Evolutionary conservation across 2,797 vertebrate species (phyloP), one percentile per base, ranked within the genome.

Genomic region (Phataginus tricuspis): DNA sequence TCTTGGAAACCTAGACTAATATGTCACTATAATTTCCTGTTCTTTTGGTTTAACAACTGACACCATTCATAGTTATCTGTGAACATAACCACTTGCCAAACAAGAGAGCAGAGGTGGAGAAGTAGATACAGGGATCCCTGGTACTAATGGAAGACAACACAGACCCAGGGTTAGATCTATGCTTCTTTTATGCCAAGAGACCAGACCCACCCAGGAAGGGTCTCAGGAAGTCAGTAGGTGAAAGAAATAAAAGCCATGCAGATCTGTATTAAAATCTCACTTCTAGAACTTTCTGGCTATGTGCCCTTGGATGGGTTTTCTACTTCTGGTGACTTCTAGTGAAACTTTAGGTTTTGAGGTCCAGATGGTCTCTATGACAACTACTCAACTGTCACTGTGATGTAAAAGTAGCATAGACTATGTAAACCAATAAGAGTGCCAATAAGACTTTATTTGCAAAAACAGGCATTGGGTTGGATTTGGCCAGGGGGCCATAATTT

Each of bases 1-100:
- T 61, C 7, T 92, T 75, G 25, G 16, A 87, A 72, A 87, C 25
- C 34, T 39, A 91, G 31, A 72, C 39, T 51, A 18, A 42, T 64
- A 15, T 23, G 1, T 64, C 18, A 79, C 27, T 34, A 2, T 63
- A 53, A 68, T 86, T 91, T 71, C 12, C 27, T 90, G 53, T 86
- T 93, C 21, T n/a, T 96, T 91, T 95, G 39, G 49, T 84, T 93
- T 25, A 45, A 14, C 63, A 88, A n/a, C 8, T 96, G 25, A 57
- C 5, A n/a, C 13, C 13, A 27, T 79, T 89, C 42, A 86, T 57
- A 68, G 45, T 23, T 84, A 25, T 63, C n/a, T 57, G 25, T 64
- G 69, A 10, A 79, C 13, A 83, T 5, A 68, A 55, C 91, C 68
- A 53, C 57, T 42, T 75, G 37, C 2, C 53, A 91, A 90, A 89